Evolutionary conservation across 2,797 vertebrate genomes (phyloP), one percentile per base, ranked within the genome.

Genomic region (Merluccius polli): DNA sequence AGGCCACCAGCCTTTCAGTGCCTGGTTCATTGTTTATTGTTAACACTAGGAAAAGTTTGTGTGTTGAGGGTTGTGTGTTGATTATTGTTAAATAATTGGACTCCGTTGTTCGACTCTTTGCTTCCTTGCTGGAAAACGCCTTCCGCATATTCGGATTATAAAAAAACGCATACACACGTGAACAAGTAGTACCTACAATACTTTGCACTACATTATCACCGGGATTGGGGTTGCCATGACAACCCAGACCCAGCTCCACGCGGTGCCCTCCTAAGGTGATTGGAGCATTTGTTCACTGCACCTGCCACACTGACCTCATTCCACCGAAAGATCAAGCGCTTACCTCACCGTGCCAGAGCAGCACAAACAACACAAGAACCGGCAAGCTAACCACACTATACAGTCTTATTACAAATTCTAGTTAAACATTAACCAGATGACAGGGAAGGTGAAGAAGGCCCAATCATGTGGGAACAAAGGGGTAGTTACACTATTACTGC

Each of bases 271-370:
- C 65, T 52, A 32, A 73, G 71, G 41, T 65, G 68, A 78, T 29
- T 30, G 67, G 27, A 2, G 35, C 35, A 1, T 78, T 70, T 16
- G 68, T 81, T 78, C 67, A 65, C 27, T 74, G 72, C 73, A 77
- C 77, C 31, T 30, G 76, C 48, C 71, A 38, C 80, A 81, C 3
- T n/a, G 68, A 63, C 35, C 73, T 69, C 30, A 48, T 44, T 59
- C 35, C 31, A 75, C 48, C 59, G n/a, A 21, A 9, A 59, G n/a
- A 38, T 48, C 74, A 63, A 35, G 79, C 74, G 52, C 78, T 69
- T 18, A 69, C 31, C 65, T 15, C 65, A 3, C 77, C 35, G 81
- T 74, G 59, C 15, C 65, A 52, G 24, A 52, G 11, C n/a, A 72
- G 36, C n/a, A 9, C 72, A 32, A 24, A 13, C 59, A 65, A 12